Evolutionary conservation across 2,113 vertebrate species (phyloP), one percentile per base, ranked within the genome.

Genomic region (Ia io): DNA sequence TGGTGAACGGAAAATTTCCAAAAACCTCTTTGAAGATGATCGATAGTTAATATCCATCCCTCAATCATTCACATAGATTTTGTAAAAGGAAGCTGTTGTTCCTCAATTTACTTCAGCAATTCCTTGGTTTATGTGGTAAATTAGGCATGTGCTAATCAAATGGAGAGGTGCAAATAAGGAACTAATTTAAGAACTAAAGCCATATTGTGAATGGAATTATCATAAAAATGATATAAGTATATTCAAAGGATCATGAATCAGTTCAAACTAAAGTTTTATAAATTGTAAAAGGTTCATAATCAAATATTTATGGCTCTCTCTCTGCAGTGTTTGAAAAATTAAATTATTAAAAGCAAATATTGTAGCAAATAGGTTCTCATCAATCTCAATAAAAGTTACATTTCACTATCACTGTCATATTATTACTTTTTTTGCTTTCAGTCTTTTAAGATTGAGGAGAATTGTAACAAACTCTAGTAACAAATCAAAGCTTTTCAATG

Each of bases 271-370:
- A 96, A 79, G 76, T 92, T 84, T 96, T 93, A 96, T 97, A 98
- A 96, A 98, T 80, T 97, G 93, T 96, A 94, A 96, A 97, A 96
- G 93, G 63, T 97, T 96, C 73, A 80, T 97, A 96, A 98, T 98
- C 95, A 98, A 98, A 98, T 98, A 98, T 98, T 98, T 98, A 98
- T 98, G 95, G 37, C 74, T 97, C 56, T 59, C 53, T 49, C 88
- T 98, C 96, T 95, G 82, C 90, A 95, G 87, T 97, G 96, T 98
- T 98, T 98, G 97, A 98, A 98, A 98, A 98, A 98, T 98, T 98
- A 98, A 99, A 98, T 98, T 99, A 98, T 99, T 99, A 98, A 99
- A 98, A 98, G 98, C 97, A 99, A 98, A 98, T 98, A 99, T 98
- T 98, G 96, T 98, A 98, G 96, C 97, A 98, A 98, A 98, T 98